Evolutionary conservation across 1,140 invertebrate genomes (phyloP), one percentile per base, ranked within the genome.

Genomic region (Trichoplusia ni): DNA sequence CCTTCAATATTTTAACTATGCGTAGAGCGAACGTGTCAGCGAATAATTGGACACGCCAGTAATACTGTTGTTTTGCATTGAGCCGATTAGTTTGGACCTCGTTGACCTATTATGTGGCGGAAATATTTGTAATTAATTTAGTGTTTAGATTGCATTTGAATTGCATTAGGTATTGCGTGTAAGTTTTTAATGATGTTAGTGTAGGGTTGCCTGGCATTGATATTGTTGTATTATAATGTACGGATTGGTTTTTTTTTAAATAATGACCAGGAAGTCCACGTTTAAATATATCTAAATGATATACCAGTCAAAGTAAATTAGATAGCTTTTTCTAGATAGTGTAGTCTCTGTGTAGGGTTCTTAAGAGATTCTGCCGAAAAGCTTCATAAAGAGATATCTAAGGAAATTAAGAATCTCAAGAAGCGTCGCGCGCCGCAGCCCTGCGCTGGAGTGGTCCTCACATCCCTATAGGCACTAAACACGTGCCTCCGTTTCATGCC

Each of bases 1-100:
- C 71, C 73, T 81, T 75, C 71, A 71, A 78, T 81, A 78, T 77
- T 82, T 75, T 71, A 73, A 73, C 64, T 72, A 68, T 68, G 23
- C 23, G 38, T 14, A 16, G 29, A 38, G 21, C 37, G 23, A 44
- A 23, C 51, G 18, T 67, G 19, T 44, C 37, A 23, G 47, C 18
- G 59, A 67, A 60, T 53, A 59, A 58, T 64, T 40, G 40, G 40
- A 46, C 27, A 58, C 31, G 49, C 54, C 51, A 49, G 27, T 47
- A 67, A 44, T 46, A 35, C 40, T 18, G 14, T 51, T 64, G 19
- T 47, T 37, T 35, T 49, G 44, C 44, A 53, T 23, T 33, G 47
- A 25, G 47, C 31, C 27, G 13, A 47, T 47, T 47, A 47, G 44
- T 47, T 47, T 47, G 0, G 44, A 47, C 7, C 44, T 27, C 25